Conservation (phyloP, 1,140 invertebrate species). For the Chironomus tepperi region DNA sequence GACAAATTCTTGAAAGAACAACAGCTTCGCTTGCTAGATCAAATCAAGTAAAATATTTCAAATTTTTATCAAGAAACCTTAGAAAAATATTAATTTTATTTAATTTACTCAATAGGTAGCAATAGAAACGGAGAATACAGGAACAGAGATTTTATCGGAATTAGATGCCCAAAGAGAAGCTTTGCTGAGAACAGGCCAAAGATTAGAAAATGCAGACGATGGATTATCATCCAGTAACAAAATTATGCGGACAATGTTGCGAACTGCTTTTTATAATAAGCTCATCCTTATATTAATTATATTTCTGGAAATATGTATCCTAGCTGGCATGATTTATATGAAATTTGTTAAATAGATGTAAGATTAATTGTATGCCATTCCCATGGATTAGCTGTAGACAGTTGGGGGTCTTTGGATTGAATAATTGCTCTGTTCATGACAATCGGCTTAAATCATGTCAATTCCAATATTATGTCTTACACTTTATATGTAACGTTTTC, state of each 20-base stretch:
- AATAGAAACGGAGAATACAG: conserved; percentile 68
- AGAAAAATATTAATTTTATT: neutral
- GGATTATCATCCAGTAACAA: conserved; percentile 39
- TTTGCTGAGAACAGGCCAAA: conserved; percentile 40
- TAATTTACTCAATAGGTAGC: conserved; percentile 43
- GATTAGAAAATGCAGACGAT: conserved; percentile 42
- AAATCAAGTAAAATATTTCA: conserved; percentile 40
- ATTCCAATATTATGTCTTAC: too few relatives aligned
- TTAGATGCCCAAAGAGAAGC: conserved; percentile 42
- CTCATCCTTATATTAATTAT: conserved; percentile 43
- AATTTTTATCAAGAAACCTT: neutral
- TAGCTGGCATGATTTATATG: conserved; percentile 33
- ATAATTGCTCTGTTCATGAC: too few relatives aligned
- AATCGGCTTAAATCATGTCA: too few relatives aligned
- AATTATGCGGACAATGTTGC: conserved; percentile 39
- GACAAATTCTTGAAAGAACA: conserved; percentile 50
- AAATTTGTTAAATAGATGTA: conserved; percentile 29
- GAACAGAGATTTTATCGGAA: conserved; percentile 48
- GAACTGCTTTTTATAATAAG: conserved; percentile 45
- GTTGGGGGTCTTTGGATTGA: too few relatives aligned
- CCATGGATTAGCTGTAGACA: too few relatives aligned
- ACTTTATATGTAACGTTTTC: too few relatives aligned
- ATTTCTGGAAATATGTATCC: conserved; percentile 38
- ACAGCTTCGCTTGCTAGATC: conserved; percentile 57
- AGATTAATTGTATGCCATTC: too few relatives aligned